phyloP scores from a whole-genome alignment of 1,140 invertebrate species.

The Drosophila truncata region DNA sequence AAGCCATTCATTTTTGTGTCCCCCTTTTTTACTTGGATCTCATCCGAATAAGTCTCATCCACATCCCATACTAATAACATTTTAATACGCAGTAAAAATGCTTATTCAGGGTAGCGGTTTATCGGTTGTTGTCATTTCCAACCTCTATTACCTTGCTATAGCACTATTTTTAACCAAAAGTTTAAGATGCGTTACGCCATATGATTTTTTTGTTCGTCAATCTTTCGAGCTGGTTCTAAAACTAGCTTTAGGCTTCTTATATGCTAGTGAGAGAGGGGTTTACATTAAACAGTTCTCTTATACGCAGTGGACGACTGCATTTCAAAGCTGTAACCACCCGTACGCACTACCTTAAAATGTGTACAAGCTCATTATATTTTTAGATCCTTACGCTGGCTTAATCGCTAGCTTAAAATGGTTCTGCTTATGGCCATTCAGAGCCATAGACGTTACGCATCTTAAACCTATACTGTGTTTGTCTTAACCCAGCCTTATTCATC shows the following conservation, averaged over 20 bases:
- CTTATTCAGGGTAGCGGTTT: conserved; percentile 35
- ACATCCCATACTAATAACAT: conserved; percentile 26
- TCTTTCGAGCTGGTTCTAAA: background rate
- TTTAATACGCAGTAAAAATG: conserved; percentile 18
- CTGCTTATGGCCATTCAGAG: background rate
- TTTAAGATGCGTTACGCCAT: background rate
- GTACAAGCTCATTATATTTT: too few species aligned
- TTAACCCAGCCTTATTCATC: conserved; percentile 10
- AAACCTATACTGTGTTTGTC: background rate
- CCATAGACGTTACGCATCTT: background rate
- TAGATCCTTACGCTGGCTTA: too few species aligned
- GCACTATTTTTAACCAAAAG: background rate
- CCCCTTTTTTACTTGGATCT: conserved; percentile 13
- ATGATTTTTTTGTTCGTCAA: background rate
- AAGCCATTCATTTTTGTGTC: conserved; percentile 31
- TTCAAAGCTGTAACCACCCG: too few species aligned
- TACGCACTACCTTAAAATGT: too few species aligned
- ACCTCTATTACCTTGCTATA: conserved; percentile 19
- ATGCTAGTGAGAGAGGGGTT: background rate
- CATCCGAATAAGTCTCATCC: conserved; percentile 7
- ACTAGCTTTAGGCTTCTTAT: background rate
- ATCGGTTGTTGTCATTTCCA: conserved; percentile 17
- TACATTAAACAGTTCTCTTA: too few species aligned
- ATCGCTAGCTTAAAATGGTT: too few species aligned
- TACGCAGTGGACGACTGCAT: too few species aligned